Evolutionary conservation across 2,797 vertebrate species (phyloP), one percentile per base, ranked within the genome.

Genomic region (Enteromius fasciolatus): DNA sequence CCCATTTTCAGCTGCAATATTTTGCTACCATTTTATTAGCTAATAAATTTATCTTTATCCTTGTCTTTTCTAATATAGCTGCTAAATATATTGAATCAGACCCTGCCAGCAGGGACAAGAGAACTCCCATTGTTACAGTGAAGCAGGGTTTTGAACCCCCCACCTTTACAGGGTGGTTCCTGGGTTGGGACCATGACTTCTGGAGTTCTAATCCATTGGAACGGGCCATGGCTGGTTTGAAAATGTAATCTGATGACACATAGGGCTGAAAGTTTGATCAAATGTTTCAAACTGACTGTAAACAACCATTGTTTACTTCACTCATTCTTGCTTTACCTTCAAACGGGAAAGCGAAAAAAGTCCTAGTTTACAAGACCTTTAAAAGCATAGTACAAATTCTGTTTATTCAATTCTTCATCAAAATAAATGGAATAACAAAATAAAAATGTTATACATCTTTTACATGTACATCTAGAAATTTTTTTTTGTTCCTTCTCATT

Each of bases 81-180:
- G 91, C 90, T 28, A 91, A 90, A 17, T 97, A 97, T 83, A 94
- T 97, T 0, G 93, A 95, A 63, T 96, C 94, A 0, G 95, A 97
- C 52, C 96, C 95, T 0, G 90, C 95, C n/a, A 92, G 87, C 68
- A 90, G 96, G 0, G 96, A 96, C 20, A 89, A 68, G 61, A 78
- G 88, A 25, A 92, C 88, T 11, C 87, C 91, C 3, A 76, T 90
- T 41, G 85, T 86, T 28, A 88, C 80, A 63, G 72, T 89, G 57
- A 83, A 66, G 46, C 90, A 92, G 66, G 88, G 89, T 4, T 82
- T 80, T 17, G 91, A 91, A 78, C 90, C 89, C 25, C 87, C 89
- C 39, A 91, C 89, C 0, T 92, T 91, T 69, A 89, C 88, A 3
- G 91, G 91, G 33, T 92, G 90, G 90, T 91, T 92, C 85, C 80